Base-by-base conservation (phyloP, 2,888 invertebrate genomes). In the Conops quadrifasciatus region DNA sequence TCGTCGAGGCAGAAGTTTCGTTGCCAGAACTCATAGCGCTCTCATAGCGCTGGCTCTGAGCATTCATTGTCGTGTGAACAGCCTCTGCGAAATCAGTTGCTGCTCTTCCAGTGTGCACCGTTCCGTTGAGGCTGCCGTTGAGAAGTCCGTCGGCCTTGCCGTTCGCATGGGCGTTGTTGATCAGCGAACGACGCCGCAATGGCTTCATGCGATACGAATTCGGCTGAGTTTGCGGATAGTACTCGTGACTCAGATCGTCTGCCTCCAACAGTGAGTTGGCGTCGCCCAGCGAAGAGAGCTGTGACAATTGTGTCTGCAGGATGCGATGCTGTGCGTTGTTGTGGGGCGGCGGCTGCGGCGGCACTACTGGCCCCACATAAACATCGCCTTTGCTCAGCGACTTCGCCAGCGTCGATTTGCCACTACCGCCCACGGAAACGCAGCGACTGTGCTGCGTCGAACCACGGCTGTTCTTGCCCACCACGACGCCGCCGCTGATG, bases 271-370 rank as follows among this genome's bases (percentile, higher is more conserved):
- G 69, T 0, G 82, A 78, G 66, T 80, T 82, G 68, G 83, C 85
- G 76, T 84, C 84, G 15, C 83, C 83, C 71, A 84, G 79, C 2
- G 83, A 84, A 1, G 83, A 82, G 2, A 81, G 69, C 49, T 82
- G 84, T 11, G 83, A 84, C 26, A 85, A 82, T 74, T 84, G 84
- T 13, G 81, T 76, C 67, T 84, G 84, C 67, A 84, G 71, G 70
- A 79, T 71, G 1, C 81, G 80, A 63, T 80, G 82, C 30, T 64
- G 63, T 26, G 24, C 63, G 82, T 24, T 51, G 70, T 2, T 67
- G 71, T 28, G 73, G 71, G 13, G 73, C 72, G 19, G 68, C 71
- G 65, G 73, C 74, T 28, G 71, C 72, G 65, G 71, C 71, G 21
- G 73, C 72, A 30, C 73, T 71, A 9, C 9, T 7, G 36, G 9